Base-by-base conservation (phyloP, 2,888 invertebrate species). In the Aphidius colemani region DNA sequence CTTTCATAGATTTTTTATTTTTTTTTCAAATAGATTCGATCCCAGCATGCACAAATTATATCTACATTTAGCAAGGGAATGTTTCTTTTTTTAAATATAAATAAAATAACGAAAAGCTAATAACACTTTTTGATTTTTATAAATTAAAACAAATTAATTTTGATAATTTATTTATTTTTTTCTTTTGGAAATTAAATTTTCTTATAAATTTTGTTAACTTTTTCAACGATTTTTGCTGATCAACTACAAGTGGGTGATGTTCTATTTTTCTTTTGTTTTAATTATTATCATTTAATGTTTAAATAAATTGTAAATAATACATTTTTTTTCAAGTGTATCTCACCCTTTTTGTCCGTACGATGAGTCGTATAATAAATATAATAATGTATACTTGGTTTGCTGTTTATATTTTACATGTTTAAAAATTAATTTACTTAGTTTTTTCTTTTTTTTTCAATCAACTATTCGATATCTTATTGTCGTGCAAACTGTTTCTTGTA, bases 381-480 rank as follows among this genome's bases (percentile, higher is more conserved):
- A 78, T 80, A 78, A 77, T 78, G 75, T 78, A 78, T 80, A 79
- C 76, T 74, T 76, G 74, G 75, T 77, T 80, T 80, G 75, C 77
- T 18, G 78, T 77, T 80, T 77, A 74, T 81, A 81, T 79, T 75
- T 81, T 81, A 81, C 80, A 81, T 79, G 75, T 77, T 67, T 72
- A 30, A 76, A 72, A 74, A 18, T 18, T 18, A 18, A 18, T 18
- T 18, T 18, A 18, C 13, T 18, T 18, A 18, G 13, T 18, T 18
- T 64, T 69, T 55, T 61, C 65, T 65, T 64, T 61, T 65, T 73
- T 72, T 73, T 72, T 72, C 72, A 74, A 72, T 77, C 75, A 78
- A 79, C 78, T 82, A 82, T 81, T 80, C 79, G 74, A 79, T 82
- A 82, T 78, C 77, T 82, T 82, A 82, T 82, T 82, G 82, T 82